phyloP scores from a whole-genome alignment of 2,797 vertebrate species.

The Echeneis naucrates region DNA sequence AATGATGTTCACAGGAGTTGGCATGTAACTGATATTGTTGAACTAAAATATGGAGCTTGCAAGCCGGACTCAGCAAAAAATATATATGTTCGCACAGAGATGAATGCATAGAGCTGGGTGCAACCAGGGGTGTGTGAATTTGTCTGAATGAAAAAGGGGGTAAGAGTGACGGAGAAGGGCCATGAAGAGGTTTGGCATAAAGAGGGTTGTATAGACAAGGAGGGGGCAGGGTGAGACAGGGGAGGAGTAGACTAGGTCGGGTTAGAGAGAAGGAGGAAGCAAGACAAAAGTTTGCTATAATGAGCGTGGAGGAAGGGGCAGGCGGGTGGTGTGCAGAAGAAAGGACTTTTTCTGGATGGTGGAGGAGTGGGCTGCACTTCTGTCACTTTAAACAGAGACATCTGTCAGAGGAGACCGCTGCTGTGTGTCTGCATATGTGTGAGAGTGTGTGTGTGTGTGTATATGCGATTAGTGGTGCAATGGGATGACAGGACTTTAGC shows the following conservation, averaged over 20 bases:
- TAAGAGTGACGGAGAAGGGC: constrained; percentile 51
- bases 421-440: constrained; percentile 49
- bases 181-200: constrained; percentile 68
- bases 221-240: constrained; percentile 72
- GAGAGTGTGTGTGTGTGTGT: constrained; percentile 14
- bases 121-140: constrained; percentile 59
- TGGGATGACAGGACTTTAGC: constrained; percentile 64
- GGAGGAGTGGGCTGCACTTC: constrained; percentile 73
- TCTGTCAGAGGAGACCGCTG: constrained; percentile 78
- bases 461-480: constrained; percentile 60
- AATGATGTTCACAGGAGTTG: constrained; percentile 4
- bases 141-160: constrained; percentile 65
- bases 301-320: constrained; percentile 78
- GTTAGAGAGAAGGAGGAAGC: constrained; percentile 78
- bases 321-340: constrained; percentile 69
- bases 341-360: constrained; percentile 70
- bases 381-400: constrained; percentile 85
- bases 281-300: constrained; percentile 84
- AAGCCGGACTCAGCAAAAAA: constrained; percentile 57
- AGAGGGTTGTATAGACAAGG: constrained; percentile 65
- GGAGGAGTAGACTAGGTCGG: constrained; percentile 70
- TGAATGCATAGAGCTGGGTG: constrained; percentile 47
- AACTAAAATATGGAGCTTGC: constrained; percentile 19
- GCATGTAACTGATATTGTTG: constrained; percentile 10
- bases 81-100: constrained; percentile 60